Evolutionary conservation across 2,888 invertebrate species (phyloP).

Genomic region (Heliconius ismenius): DNA sequence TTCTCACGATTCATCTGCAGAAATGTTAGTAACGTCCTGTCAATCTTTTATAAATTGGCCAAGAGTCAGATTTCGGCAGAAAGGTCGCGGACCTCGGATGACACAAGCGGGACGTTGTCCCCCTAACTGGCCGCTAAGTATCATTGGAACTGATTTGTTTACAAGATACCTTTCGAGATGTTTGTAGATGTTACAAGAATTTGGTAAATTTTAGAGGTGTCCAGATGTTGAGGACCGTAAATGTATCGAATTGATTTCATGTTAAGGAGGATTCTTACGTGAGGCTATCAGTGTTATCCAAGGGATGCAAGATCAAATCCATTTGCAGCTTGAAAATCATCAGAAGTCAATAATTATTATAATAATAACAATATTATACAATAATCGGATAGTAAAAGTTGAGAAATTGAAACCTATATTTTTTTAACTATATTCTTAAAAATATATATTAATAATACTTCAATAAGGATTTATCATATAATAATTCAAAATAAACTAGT

Average conservation of each 20-base stretch:
- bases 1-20: slow-evolving; percentile 20
- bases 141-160: slow-evolving; percentile 48
- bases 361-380: too few relatives aligned
- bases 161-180: slow-evolving; percentile 42
- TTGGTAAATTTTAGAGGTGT: not conserved
- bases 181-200: not conserved
- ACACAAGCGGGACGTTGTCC: slow-evolving; percentile 49
- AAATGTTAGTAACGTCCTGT: slow-evolving; percentile 38
- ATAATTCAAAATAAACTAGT: not conserved
- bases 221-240: not conserved
- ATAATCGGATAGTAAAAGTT: too few relatives aligned
- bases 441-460: not conserved
- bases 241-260: not conserved
- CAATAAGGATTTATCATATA: not conserved
- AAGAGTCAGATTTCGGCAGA: slow-evolving; percentile 47
- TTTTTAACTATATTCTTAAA: too few relatives aligned
- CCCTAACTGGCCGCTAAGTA: slow-evolving; percentile 44
- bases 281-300: not conserved
- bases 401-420: too few relatives aligned
- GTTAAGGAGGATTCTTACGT: not conserved
- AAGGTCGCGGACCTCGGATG: slow-evolving; percentile 50
- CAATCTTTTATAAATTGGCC: slow-evolving; percentile 46
- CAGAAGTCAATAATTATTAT: too few relatives aligned
- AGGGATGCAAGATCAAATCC: too few relatives aligned
- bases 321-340: too few relatives aligned